A percentile compares a stretch with the other conserved stretches of the same genome.
These are phyloP conservation scores for Tenthredo mesomela DNA, from an alignment of 2,888 invertebrate species.

Conservation along the genomic window DNA sequence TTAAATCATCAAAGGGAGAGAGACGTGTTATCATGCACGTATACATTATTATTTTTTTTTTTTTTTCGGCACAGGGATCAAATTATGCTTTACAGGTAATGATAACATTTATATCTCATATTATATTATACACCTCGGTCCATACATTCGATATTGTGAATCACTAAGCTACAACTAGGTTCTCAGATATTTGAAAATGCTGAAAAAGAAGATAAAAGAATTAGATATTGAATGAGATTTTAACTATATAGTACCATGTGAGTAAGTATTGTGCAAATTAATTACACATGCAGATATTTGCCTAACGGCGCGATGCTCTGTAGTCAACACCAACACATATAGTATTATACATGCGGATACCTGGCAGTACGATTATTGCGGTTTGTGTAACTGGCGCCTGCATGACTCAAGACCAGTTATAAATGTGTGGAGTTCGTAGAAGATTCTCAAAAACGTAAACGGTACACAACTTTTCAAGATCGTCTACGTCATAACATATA, in stretches of 20 bases:
- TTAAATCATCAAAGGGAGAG: not conserved
- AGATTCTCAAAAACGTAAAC: not conserved
- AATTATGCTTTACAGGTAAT: not conserved
- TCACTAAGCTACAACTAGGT: not conserved
- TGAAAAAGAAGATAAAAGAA: not conserved
- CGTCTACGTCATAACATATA: not conserved
- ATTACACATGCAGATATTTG: not conserved
- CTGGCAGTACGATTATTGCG: not conserved
- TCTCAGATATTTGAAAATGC: not conserved
- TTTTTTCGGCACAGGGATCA: not conserved
- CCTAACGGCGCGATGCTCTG: not conserved
- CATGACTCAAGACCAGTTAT: not conserved
- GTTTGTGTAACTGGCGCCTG: constrained; percentile 3
- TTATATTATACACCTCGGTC: not conserved
- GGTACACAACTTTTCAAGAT: not conserved
- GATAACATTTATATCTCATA: not conserved
- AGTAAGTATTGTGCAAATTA: not conserved
- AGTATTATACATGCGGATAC: not conserved
- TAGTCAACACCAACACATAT: not conserved
- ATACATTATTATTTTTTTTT: not conserved
- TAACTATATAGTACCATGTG: not conserved
- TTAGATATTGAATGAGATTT: not conserved
- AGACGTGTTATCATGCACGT: constrained; percentile 22
- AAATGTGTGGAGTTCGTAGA: not conserved
- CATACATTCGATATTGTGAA: not conserved